Percentiles rank a stretch among this genome's conserved stretches.
Evolutionary conservation across 2,888 invertebrate species (phyloP).

Genomic region (Nymphalis polychloros): DNA sequence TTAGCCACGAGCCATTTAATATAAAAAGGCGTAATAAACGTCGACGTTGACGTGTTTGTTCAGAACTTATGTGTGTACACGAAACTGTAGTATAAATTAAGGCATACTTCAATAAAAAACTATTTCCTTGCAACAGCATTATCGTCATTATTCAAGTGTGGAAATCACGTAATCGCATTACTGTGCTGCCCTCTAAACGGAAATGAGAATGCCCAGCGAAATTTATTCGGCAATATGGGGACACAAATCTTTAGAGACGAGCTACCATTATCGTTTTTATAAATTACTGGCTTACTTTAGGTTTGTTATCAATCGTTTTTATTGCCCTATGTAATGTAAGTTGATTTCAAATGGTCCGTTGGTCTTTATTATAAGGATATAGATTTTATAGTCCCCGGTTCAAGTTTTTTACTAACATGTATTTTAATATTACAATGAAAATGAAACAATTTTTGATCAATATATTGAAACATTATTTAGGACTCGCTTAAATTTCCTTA

Average conservation of each 20-base stretch:
- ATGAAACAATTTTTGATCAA: too few species aligned
- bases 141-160: constrained; percentile 9
- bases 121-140: not conserved
- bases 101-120: not conserved
- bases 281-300: constrained; percentile 13
- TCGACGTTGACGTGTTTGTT: too few species aligned
- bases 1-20: too few species aligned
- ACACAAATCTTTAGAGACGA: constrained; percentile 45
- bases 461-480: too few species aligned
- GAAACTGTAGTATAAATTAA: not conserved
- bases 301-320: constrained; percentile 21
- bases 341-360: too few species aligned
- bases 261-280: constrained; percentile 19
- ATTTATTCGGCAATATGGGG: constrained; percentile 47
- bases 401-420: too few species aligned
- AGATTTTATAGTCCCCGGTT: too few species aligned
- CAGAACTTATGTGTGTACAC: too few species aligned
- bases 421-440: too few species aligned
- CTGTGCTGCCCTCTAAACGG: constrained; percentile 38
- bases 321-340: constrained; percentile 10
- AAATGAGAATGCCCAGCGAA: constrained; percentile 51
- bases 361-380: too few species aligned
- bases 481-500: too few species aligned
- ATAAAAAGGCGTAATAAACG: too few species aligned
- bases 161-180: constrained; percentile 26